phyloP scores from a whole-genome alignment of 92 coral and sea anemone species.

The Hydrozoanthus gracilis region DNA sequence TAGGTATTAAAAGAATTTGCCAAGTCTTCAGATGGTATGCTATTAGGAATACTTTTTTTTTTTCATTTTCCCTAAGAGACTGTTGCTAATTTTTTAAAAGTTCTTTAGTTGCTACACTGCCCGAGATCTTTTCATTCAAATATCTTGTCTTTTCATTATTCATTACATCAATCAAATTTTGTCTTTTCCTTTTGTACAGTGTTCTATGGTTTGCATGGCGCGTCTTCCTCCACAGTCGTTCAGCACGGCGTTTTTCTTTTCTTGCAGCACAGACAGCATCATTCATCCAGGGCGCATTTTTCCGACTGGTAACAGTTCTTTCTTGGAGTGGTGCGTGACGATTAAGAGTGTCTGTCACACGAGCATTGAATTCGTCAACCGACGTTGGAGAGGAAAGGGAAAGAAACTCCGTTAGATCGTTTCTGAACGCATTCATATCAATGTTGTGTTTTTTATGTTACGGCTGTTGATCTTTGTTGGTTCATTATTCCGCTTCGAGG shows the following conservation, averaged over 20 bases:
- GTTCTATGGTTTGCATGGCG: neutral
- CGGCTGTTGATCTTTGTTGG: too few species aligned
- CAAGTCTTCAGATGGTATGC: neutral
- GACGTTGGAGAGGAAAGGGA: too few species aligned
- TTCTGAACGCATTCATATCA: too few species aligned
- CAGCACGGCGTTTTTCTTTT: neutral
- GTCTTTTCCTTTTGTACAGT: neutral
- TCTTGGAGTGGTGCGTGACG: too few species aligned
- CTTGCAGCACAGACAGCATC: neutral
- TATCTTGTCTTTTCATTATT: neutral
- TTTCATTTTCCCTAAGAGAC: neutral
- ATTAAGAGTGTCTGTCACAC: too few species aligned
- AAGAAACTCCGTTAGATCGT: too few species aligned
- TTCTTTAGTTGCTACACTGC: neutral
- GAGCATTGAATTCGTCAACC: too few species aligned
- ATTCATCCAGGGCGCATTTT: too few species aligned
- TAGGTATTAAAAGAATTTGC: neutral
- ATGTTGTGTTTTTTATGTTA: too few species aligned
- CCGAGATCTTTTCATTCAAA: neutral
- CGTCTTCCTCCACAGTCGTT: neutral
- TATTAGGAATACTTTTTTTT: neutral
- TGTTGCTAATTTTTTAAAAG: neutral
- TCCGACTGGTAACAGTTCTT: too few species aligned
- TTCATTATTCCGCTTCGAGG: too few species aligned
- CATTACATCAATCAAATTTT: neutral